Base-by-base conservation (phyloP, 2,113 vertebrate genomes). In the Rattus rattus region DNA sequence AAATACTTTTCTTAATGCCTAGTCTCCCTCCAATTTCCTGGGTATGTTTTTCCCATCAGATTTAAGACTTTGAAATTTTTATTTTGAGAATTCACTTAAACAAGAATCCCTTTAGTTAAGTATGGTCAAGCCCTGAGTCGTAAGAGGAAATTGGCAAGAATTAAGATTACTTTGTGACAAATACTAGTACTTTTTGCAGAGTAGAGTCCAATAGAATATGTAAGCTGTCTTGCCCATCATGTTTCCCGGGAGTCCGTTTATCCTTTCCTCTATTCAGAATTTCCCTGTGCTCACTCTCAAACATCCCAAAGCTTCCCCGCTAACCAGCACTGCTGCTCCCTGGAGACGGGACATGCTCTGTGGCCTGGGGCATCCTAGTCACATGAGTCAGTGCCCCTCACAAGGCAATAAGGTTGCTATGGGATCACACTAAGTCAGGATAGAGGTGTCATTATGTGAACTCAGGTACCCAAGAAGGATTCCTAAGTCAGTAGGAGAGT, bases 21-120 rank as follows among this genome's bases (percentile, higher is more conserved):
- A 88, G 26, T 80, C 67, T 94, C 77, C 39, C 67, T 79, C 39
- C 8, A 59, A 76, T 92, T 90, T 90, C 72, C 91, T 70, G 77
- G 73, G 52, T 63, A 65, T 14, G 54, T n/a, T 94, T 59, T 96
- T n/a, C 70, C 63, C 2, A 70, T 84, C 14, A 79, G 22, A 85
- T 79, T 88, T 70, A 61, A 24, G 49, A 26, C 61, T 90, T 49
- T 11, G 70, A 69, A 79, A 22, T 14, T 75, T 83, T 86, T 91
- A 70, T 80, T 81, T 96, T 72, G 67, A 94, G 43, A 47, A 92
- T n/a, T 63, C 33, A 49, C 43, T 93, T 77, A 96, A 81, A 77
- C 36, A 80, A 90, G 84, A 88, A 90, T 28, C 19, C 52, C 73
- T 87, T 85, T 69, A 59, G 73, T 2, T 77, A 63, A 43, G 30